phyloP scores from a whole-genome alignment of 2,797 vertebrate species.

The Capromys pilorides region DNA sequence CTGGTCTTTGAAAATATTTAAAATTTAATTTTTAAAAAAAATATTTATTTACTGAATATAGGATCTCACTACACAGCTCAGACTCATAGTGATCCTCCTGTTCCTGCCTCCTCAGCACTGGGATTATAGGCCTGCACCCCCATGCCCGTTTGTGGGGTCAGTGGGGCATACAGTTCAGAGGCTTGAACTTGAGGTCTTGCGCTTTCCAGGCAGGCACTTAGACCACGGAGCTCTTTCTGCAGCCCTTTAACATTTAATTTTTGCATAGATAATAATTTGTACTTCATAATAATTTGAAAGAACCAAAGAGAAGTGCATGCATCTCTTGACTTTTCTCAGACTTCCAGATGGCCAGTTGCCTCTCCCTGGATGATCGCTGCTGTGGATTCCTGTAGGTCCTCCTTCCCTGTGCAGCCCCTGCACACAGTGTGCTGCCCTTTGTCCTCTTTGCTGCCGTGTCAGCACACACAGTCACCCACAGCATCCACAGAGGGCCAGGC shows the following conservation, averaged over 20 bases:
- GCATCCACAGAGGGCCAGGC: not conserved
- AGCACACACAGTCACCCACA: not conserved
- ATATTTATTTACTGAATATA: no score
- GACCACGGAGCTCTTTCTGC: no score
- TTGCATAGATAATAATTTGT: not conserved
- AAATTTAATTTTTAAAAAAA: not conserved
- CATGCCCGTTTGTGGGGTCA: no score
- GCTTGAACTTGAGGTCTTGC: no score
- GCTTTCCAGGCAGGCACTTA: no score
- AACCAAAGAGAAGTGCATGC: not conserved
- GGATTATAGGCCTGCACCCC: no score
- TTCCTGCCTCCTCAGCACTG: no score
- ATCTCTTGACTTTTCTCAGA: not conserved
- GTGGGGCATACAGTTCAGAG: no score
- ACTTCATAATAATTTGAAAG: constrained; percentile 19
- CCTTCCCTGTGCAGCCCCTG: no score
- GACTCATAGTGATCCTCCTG: no score
- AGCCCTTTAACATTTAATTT: not conserved
- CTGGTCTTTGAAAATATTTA: not conserved
- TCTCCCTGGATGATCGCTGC: not conserved
- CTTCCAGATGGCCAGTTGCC: not conserved
- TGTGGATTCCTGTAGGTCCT: not conserved
- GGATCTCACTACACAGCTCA: no score
- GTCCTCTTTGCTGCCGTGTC: not conserved
- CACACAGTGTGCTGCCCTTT: not conserved